Evolutionary conservation across 2,888 invertebrate genomes (phyloP).

Genomic region (Brenthis daphne): DNA sequence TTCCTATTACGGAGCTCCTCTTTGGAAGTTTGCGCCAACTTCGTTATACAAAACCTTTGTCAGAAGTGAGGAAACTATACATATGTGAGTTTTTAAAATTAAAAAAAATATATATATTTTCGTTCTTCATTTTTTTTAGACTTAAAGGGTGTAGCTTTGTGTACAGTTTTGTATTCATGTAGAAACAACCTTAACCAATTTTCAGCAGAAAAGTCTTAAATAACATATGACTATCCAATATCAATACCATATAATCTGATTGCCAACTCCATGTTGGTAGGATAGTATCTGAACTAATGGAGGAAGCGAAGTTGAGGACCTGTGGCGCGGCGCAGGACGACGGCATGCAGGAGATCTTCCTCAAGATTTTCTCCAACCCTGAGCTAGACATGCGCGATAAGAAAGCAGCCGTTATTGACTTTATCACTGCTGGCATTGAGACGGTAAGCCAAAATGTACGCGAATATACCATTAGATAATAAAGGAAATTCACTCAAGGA

Average conservation of each 20-base stretch:
- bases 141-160: neutral
- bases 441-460: conserved; percentile 80
- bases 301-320: conserved; percentile 83
- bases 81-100: conserved; percentile 82
- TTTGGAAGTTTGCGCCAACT: conserved; percentile 91
- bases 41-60: conserved; percentile 86
- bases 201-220: conserved; percentile 27
- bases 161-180: conserved; percentile 8
- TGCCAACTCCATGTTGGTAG: conserved; percentile 63
- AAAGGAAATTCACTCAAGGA: conserved; percentile 13
- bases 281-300: conserved; percentile 90
- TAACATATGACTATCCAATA: conserved; percentile 20
- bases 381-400: conserved; percentile 90
- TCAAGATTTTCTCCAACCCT: conserved; percentile 87
- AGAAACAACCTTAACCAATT: conserved; percentile 25
- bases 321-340: conserved; percentile 82
- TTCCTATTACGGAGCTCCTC: conserved; percentile 90
- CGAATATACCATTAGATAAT: conserved; percentile 25
- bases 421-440: conserved; percentile 93
- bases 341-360: conserved; percentile 86
- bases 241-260: conserved; percentile 28
- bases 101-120: too few relatives aligned
- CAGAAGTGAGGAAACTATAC: conserved; percentile 89
- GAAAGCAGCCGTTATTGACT: conserved; percentile 92
- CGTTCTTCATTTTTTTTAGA: neutral